Evolutionary conservation across 35 echinoderm and acorn worm genomes (phyloP).

Genomic region (Heliocidaris tuberculata): DNA sequence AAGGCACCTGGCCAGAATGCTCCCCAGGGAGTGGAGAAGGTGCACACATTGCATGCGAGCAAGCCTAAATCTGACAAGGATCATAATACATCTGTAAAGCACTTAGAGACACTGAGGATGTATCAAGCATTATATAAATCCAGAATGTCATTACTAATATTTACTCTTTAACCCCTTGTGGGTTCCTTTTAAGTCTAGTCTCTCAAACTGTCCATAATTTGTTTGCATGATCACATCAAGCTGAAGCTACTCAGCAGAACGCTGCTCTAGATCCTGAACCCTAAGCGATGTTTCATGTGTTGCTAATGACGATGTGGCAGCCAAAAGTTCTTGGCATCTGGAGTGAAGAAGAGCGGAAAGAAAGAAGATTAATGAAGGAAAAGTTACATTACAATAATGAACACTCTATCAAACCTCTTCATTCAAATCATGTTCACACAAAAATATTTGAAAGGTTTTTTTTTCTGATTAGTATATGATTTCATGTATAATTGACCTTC

Average conservation of each 20-base stretch:
- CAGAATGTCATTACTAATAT: too few species aligned
- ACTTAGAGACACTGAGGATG: too few species aligned
- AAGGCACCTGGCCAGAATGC: too few species aligned
- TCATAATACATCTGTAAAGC: too few species aligned
- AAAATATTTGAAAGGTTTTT: background rate
- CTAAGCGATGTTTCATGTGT: constrained; percentile 66
- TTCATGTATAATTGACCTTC: too few species aligned
- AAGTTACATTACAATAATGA: background rate
- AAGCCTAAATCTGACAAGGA: too few species aligned
- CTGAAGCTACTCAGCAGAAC: background rate
- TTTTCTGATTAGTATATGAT: background rate
- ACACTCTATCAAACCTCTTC: background rate
- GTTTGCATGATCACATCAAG: background rate
- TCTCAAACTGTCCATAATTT: background rate
- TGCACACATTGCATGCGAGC: too few species aligned
- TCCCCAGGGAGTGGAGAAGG: too few species aligned
- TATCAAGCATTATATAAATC: too few species aligned
- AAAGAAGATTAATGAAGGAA: background rate
- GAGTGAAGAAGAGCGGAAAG: background rate
- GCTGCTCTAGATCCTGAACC: constrained; percentile 55
- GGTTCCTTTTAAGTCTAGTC: background rate
- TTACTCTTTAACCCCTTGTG: background rate
- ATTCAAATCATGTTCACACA: background rate
- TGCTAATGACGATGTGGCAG: constrained; percentile 55
- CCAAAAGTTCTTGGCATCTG: constrained; percentile 76